These are phyloP conservation scores for Dendrocopos noguchii DNA, from an alignment of 2,113 vertebrate genomes.

Conservation along the genomic window DNA sequence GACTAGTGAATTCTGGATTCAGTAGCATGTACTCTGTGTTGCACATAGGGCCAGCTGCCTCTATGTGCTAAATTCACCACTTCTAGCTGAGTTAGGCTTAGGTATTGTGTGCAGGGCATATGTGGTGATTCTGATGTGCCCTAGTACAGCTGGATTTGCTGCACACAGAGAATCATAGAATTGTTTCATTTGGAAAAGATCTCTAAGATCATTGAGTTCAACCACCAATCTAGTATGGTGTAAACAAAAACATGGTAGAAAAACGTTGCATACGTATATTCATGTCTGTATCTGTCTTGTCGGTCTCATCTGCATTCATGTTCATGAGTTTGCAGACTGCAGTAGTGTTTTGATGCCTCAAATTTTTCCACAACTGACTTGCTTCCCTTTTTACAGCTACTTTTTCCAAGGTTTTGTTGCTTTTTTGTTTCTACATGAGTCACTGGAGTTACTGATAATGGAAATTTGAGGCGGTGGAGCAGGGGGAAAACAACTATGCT, in stretches of 20 bases:
- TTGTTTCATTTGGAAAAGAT: too few relatives aligned
- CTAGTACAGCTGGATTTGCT: not conserved
- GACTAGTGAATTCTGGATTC: not conserved
- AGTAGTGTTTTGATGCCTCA: not conserved
- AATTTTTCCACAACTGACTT: not conserved
- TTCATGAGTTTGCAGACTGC: not conserved
- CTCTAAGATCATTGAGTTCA: too few relatives aligned
- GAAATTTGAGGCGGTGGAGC: not conserved
- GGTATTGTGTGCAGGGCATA: fast-evolving
- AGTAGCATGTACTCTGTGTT: fast-evolving
- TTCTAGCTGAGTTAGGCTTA: not conserved
- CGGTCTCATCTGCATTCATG: not conserved
- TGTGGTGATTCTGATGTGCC: not conserved
- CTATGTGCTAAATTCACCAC: not conserved
- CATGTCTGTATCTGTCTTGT: not conserved
- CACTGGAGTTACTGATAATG: not conserved
- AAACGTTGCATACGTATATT: not conserved
- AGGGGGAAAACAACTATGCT: not conserved
- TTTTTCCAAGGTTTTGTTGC: not conserved
- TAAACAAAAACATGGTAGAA: not conserved
- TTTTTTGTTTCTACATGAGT: not conserved
- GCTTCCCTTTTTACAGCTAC: not conserved
- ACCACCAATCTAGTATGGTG: not conserved
- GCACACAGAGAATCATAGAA: too few relatives aligned
- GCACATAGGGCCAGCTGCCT: not conserved